Conservation (phyloP, 2,797 vertebrate species). For the Ataeniobius toweri region DNA sequence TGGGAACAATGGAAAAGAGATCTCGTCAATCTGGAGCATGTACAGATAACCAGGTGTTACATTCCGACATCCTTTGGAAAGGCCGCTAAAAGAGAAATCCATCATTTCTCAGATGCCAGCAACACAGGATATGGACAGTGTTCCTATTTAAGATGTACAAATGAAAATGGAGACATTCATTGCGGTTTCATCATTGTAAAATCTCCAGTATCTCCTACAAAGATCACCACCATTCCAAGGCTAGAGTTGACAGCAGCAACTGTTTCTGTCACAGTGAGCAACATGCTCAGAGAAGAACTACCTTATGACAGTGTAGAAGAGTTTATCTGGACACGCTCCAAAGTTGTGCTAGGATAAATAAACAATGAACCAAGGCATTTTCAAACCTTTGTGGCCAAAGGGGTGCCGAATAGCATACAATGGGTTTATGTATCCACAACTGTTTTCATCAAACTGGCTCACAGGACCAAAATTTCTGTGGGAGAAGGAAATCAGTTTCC, state of each 20-base stretch:
- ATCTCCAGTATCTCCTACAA: not conserved
- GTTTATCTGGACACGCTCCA: not conserved
- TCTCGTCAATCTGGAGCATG: too few relatives aligned
- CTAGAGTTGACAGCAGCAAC: not conserved
- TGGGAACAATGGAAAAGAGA: not conserved
- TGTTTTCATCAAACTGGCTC: too few relatives aligned
- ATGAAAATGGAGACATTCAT: not conserved
- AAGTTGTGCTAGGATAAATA: not conserved
- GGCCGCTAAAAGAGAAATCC: not conserved
- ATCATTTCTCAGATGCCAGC: not conserved
- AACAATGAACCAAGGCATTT: too few relatives aligned
- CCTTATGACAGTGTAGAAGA: not conserved
- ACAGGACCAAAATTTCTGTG: not conserved
- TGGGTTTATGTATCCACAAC: too few relatives aligned
- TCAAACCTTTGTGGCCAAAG: too few relatives aligned
- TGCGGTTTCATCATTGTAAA: not conserved
- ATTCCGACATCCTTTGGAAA: not conserved
- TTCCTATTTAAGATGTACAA: not conserved
- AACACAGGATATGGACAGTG: not conserved
- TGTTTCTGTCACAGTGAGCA: not conserved
- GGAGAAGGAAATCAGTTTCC: too few relatives aligned
- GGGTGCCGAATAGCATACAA: too few relatives aligned
- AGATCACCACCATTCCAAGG: not conserved
- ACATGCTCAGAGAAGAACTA: constrained; percentile 3
- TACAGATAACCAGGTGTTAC: not conserved